Percentiles rank a stretch among this genome's conserved stretches.
phyloP scores from a whole-genome alignment of 2,888 invertebrate genomes.

The Coremacera marginata region DNA sequence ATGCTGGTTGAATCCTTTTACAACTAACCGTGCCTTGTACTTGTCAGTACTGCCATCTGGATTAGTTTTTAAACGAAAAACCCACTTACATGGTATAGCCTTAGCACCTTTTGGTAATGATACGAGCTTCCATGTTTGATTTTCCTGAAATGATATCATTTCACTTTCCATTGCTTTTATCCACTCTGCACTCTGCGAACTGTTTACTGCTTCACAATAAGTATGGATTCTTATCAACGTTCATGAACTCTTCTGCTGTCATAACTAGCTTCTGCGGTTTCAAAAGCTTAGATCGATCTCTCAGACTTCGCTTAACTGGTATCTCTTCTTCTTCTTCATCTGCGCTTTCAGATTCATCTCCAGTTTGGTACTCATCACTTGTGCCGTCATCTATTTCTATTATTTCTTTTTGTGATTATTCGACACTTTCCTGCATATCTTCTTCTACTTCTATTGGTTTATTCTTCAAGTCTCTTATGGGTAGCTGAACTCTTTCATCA shows the following conservation, averaged over 20 bases:
- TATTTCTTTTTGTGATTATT: background rate
- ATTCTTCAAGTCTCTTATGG: background rate
- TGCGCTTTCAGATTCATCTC: background rate
- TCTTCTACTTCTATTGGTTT: background rate
- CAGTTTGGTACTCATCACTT: background rate
- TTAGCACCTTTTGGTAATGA: conserved; percentile 49
- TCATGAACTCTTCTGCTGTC: background rate
- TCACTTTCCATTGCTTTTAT: conserved; percentile 53
- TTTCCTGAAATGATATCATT: conserved; percentile 56
- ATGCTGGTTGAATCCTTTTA: conserved; percentile 53
- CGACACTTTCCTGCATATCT: background rate
- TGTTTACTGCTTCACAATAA: conserved; percentile 40
- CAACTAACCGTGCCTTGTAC: conserved; percentile 56
- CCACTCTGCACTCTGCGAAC: conserved; percentile 47
- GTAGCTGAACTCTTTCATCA: background rate
- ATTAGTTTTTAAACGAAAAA: conserved; percentile 53
- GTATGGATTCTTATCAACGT: background rate
- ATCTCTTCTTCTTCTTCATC: background rate
- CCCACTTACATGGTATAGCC: conserved; percentile 55
- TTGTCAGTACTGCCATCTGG: conserved; percentile 53
- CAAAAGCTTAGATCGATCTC: background rate
- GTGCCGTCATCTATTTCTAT: background rate
- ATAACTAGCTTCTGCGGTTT: background rate
- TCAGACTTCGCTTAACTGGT: no score
- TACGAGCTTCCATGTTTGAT: conserved; percentile 55